Percentiles rank a stretch among this genome's conserved stretches.
phyloP scores from a whole-genome alignment of 2,113 vertebrate species.

The Hepsetus odoe region DNA sequence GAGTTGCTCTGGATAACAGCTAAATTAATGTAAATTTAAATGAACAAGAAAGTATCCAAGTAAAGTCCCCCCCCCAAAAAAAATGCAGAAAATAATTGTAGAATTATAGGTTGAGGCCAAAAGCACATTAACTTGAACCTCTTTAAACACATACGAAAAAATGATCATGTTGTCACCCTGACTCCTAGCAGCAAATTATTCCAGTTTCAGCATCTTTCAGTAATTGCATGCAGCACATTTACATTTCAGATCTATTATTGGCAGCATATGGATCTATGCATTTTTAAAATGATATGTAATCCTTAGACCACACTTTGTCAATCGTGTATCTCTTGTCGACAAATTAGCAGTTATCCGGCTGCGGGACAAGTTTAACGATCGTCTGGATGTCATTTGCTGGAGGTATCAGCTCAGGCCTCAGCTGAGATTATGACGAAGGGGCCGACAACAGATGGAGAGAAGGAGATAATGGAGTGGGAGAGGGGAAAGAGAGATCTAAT shows the following conservation, averaged over 20 bases:
- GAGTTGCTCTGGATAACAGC: too few relatives aligned
- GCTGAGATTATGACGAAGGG: constrained; percentile 6
- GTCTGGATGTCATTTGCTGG: not conserved
- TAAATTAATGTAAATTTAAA: too few relatives aligned
- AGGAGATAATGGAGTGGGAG: constrained; percentile 24
- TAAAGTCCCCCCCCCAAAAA: too few relatives aligned
- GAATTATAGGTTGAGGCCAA: too few relatives aligned
- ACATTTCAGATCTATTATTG: not conserved
- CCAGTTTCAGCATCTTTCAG: not conserved
- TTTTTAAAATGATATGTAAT: not conserved
- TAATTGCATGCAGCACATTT: not conserved
- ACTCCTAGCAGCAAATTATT: not conserved
- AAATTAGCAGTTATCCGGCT: not conserved
- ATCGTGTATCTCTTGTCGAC: not conserved
- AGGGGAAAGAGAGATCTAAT: constrained; percentile 37
- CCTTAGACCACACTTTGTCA: not conserved
- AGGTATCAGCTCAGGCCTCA: not conserved
- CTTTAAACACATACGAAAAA: too few relatives aligned
- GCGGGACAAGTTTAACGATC: not conserved
- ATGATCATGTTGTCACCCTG: not conserved
- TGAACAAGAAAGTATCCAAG: too few relatives aligned
- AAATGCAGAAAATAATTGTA: too few relatives aligned
- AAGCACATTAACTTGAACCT: not conserved
- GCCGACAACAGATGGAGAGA: constrained; percentile 35
- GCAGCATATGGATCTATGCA: not conserved